Percentiles rank a stretch among this genome's conserved stretches.
Conservation (phyloP, 1,140 invertebrate species). For the Cydia strobilella region DNA sequence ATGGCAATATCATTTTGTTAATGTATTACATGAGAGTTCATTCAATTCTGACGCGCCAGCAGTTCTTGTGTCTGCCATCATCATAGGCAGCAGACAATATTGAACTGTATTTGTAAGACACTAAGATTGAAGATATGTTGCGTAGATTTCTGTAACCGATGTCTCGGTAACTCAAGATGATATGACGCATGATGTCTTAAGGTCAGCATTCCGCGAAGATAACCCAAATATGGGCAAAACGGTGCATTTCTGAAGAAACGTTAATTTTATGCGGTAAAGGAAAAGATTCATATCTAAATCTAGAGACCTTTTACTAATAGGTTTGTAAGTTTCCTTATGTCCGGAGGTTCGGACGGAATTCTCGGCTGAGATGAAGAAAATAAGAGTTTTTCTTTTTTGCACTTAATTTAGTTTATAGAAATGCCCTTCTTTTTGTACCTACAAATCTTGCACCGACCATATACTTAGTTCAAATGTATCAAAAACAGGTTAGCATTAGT, state of each 20-base stretch:
- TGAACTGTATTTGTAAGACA: not conserved
- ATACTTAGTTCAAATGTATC: too few species aligned
- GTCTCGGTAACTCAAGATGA: conserved; percentile 21
- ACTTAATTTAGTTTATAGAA: too few species aligned
- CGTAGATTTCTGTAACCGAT: not conserved
- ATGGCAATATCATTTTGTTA: conserved; percentile 29
- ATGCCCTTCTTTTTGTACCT: too few species aligned
- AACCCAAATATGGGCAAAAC: conserved; percentile 11
- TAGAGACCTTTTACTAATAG: too few species aligned
- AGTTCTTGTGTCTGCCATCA: not conserved
- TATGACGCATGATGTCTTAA: conserved; percentile 20
- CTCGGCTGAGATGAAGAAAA: too few species aligned
- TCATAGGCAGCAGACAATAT: not conserved
- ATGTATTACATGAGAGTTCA: conserved; percentile 7
- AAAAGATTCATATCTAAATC: too few species aligned
- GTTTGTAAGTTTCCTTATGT: too few species aligned
- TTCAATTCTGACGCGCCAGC: not conserved
- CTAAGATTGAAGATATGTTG: not conserved
- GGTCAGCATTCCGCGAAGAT: conserved; percentile 17
- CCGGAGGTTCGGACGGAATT: too few species aligned
- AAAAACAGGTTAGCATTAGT: too few species aligned
- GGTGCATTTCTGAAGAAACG: not conserved
- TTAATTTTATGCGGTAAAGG: not conserved
- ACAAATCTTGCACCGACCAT: too few species aligned
- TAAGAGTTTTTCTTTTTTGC: too few species aligned